Evolutionary conservation across 2,888 invertebrate genomes (phyloP).

Genomic region (Oligia fasciuncula): DNA sequence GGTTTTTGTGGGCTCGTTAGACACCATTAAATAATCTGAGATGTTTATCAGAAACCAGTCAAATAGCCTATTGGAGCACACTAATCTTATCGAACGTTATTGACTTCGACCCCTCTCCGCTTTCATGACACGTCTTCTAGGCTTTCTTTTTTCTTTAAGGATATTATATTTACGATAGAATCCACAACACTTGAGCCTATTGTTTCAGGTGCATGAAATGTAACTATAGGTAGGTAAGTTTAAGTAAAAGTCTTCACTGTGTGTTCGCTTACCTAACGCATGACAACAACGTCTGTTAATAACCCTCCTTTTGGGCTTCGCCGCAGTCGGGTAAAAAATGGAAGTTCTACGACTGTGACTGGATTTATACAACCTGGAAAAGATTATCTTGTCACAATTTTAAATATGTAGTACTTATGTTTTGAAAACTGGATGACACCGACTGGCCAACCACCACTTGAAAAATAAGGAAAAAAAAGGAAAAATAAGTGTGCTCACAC

Average conservation of each 20-base stretch:
- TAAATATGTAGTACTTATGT: not conserved
- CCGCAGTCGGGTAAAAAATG: too few relatives aligned
- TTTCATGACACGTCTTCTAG: not conserved
- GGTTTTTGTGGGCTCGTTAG: too few relatives aligned
- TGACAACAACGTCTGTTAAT: not conserved
- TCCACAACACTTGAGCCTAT: slow-evolving; percentile 1
- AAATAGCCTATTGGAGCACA: slow-evolving; percentile 14
- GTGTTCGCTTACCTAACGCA: not conserved
- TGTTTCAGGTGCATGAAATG: slow-evolving; percentile 7
- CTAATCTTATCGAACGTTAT: slow-evolving; percentile 36
- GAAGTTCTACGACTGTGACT: not conserved
- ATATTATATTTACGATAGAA: slow-evolving; percentile 10
- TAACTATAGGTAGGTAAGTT: not conserved
- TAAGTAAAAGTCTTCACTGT: not conserved
- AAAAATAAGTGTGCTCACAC: not conserved
- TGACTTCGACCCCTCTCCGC: slow-evolving; percentile 13
- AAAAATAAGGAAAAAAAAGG: too few relatives aligned
- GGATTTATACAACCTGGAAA: not conserved
- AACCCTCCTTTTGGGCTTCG: too few relatives aligned
- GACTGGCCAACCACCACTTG: not conserved
- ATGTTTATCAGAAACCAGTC: too few relatives aligned
- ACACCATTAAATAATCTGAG: too few relatives aligned
- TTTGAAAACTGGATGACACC: not conserved
- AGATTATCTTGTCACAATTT: not conserved
- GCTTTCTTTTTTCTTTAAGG: too few relatives aligned